Conservation (phyloP, 1,140 invertebrate genomes). For the Saccostrea echinata region DNA sequence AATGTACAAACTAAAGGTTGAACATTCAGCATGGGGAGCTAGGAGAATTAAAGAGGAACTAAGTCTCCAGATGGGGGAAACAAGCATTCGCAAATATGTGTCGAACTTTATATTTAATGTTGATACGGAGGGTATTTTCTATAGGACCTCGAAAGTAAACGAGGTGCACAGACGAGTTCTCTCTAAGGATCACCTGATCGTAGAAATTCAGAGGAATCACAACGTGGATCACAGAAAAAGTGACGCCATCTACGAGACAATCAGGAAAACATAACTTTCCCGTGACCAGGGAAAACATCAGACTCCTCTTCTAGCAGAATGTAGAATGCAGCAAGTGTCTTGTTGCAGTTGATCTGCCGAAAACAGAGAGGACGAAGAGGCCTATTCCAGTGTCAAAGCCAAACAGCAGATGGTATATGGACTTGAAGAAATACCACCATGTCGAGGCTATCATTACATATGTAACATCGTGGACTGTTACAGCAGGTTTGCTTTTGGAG, state of each 20-base stretch:
- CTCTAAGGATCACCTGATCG: neutral
- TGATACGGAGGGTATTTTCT: neutral
- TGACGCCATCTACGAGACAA: neutral
- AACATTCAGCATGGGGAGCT: too few relatives aligned
- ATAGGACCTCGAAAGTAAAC: neutral
- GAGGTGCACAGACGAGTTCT: neutral
- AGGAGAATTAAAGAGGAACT: too few relatives aligned
- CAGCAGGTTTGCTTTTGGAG: neutral
- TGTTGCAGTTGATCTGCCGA: neutral
- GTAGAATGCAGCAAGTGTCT: neutral
- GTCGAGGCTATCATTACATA: neutral
- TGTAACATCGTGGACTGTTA: neutral
- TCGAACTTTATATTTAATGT: neutral
- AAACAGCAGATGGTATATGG: neutral
- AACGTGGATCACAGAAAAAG: neutral
- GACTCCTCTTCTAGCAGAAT: neutral
- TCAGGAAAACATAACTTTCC: neutral
- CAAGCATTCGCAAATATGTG: too few relatives aligned
- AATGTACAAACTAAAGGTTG: neutral
- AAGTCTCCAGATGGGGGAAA: too few relatives aligned
- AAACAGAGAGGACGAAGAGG: neutral
- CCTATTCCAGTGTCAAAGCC: neutral
- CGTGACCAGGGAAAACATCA: neutral
- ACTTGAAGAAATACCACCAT: neutral
- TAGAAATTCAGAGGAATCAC: neutral